Evolutionary conservation across 2,797 vertebrate genomes (phyloP).

Genomic region (Pitangus sulphuratus): DNA sequence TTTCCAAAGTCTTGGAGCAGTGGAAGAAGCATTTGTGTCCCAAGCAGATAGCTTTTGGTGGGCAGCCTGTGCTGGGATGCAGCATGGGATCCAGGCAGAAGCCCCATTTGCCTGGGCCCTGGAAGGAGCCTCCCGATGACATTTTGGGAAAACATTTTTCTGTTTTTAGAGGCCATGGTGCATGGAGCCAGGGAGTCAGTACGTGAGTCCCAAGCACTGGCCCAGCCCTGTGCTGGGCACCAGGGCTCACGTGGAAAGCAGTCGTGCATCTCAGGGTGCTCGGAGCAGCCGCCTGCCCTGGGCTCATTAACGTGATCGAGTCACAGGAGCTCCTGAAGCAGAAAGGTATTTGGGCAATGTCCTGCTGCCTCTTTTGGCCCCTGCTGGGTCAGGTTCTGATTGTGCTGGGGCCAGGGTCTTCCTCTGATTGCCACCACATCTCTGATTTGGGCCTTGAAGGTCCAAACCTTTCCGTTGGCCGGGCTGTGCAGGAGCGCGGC

Average conservation of each 20-base stretch:
- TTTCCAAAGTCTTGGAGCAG: background rate
- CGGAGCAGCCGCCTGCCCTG: background rate
- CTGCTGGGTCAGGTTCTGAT: background rate
- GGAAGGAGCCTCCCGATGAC: background rate
- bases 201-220: background rate
- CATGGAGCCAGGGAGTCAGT: background rate
- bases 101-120: fast-evolving
- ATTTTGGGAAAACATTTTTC: background rate
- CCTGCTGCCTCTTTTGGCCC: background rate
- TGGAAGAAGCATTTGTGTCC: background rate
- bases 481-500: background rate
- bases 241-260: background rate
- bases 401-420: background rate
- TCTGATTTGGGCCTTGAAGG: background rate
- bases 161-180: background rate
- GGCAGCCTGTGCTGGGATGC: background rate
- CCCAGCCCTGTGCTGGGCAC: background rate
- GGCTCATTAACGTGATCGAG: background rate
- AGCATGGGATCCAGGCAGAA: background rate
- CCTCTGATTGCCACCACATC: background rate
- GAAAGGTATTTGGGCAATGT: background rate
- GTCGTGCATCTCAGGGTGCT: background rate
- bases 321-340: slow-evolving; percentile 18
- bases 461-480: background rate
- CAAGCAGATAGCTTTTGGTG: background rate